Conservation (phyloP, 2,888 invertebrate genomes). For the Eudemis profundana region DNA sequence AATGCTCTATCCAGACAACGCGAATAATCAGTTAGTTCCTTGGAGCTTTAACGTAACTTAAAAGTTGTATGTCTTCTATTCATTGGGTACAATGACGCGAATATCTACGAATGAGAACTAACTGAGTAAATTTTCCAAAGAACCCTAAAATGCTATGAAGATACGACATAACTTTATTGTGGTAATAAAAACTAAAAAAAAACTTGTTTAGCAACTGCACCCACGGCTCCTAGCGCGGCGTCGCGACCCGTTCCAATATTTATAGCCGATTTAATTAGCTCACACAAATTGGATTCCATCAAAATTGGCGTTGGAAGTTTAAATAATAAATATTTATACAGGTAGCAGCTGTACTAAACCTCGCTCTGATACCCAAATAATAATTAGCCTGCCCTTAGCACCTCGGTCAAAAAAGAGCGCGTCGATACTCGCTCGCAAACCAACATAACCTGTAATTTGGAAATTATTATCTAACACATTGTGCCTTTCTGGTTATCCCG, state of each 20-base stretch:
- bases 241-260: constrained; percentile 54
- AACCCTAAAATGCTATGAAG: constrained; percentile 37
- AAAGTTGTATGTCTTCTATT: too few relatives aligned
- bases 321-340: constrained; percentile 85
- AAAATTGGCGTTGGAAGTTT: constrained; percentile 80
- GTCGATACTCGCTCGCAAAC: constrained; percentile 78
- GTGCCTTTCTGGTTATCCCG: constrained; percentile 86
- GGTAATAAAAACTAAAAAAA: constrained; percentile 38
- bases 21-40: too few relatives aligned
- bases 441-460: constrained; percentile 84
- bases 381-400: constrained; percentile 85
- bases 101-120: neutral
- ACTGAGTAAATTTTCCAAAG: too few relatives aligned
- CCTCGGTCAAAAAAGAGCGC: constrained; percentile 80
- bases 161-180: constrained; percentile 41
- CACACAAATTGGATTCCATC: constrained; percentile 75
- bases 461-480: constrained; percentile 86
- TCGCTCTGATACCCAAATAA: constrained; percentile 83
- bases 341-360: constrained; percentile 85
- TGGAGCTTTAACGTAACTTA: too few relatives aligned
- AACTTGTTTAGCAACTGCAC: constrained; percentile 37
- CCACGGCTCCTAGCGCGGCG: constrained; percentile 38
- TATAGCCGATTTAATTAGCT: constrained; percentile 63
- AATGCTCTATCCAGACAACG: too few relatives aligned
- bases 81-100: too few relatives aligned